These are phyloP conservation scores for Sarcophaga rosellei DNA, from an alignment of 2,888 invertebrate species.

Conservation along the genomic window DNA sequence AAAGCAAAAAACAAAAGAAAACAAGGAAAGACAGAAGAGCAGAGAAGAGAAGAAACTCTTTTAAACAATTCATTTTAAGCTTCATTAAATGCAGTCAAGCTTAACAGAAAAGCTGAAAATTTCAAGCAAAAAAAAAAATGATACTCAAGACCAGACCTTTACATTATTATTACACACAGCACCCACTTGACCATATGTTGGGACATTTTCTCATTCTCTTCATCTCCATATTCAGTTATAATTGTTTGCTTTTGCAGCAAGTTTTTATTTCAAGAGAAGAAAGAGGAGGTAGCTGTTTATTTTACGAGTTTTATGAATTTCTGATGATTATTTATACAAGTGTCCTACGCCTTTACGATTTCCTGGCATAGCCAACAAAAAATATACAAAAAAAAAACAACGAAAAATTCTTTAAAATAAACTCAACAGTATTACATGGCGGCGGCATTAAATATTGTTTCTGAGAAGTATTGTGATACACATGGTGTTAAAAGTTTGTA, in stretches of 20 bases:
- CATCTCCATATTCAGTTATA: background rate
- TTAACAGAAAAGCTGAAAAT: conserved; percentile 11
- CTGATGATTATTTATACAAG: conserved; percentile 64
- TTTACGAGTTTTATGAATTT: conserved; percentile 29
- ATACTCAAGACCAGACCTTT: conserved; percentile 28
- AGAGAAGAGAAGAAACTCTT: conserved; percentile 6
- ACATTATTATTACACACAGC: background rate
- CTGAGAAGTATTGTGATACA: background rate
- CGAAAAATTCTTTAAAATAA: background rate
- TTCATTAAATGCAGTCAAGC: conserved; percentile 45
- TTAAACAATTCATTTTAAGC: conserved; percentile 56
- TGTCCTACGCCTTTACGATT: conserved; percentile 40
- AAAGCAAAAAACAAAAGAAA: background rate
- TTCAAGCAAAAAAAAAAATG: background rate
- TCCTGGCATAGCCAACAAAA: background rate
- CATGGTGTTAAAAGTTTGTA: background rate
- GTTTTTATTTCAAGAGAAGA: conserved; percentile 4
- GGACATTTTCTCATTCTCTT: conserved; percentile 22
- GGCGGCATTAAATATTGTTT: background rate
- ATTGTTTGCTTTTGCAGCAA: conserved; percentile 10
- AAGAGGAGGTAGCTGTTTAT: conserved; percentile 32
- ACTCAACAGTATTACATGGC: background rate
- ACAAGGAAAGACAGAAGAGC: background rate
- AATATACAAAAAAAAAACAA: background rate
- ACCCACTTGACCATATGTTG: conserved; percentile 66